phyloP scores from a whole-genome alignment of 2,888 invertebrate genomes.

The Ariolimax columbianus region DNA sequence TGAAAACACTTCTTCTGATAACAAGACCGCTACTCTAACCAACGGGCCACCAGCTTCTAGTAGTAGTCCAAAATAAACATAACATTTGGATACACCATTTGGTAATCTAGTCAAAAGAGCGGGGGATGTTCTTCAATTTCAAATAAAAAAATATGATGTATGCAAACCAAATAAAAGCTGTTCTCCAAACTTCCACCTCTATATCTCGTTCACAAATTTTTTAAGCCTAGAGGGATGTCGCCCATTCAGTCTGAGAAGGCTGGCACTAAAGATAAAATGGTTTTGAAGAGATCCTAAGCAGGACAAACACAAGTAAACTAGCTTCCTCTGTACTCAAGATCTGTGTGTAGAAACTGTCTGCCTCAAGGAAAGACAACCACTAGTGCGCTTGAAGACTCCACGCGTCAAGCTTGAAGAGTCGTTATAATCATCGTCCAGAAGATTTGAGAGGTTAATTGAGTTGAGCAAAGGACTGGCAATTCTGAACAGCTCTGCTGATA shows the following conservation, averaged over 20 bases:
- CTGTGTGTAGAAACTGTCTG: not conserved
- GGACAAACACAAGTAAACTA: conserved; percentile 11
- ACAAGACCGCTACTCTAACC: too few species aligned
- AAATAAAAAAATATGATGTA: too few species aligned
- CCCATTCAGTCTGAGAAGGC: not conserved
- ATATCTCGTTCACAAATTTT: not conserved
- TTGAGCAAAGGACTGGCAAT: conserved; percentile 1
- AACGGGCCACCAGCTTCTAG: too few species aligned
- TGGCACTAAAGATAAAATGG: not conserved
- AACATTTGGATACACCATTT: too few species aligned
- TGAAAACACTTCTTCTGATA: too few species aligned
- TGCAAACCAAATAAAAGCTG: too few species aligned
- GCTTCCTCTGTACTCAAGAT: not conserved
- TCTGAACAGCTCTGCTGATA: not conserved
- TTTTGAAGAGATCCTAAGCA: not conserved
- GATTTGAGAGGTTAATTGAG: conserved; percentile 9
- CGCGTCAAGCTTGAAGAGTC: not conserved
- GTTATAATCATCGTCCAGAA: not conserved
- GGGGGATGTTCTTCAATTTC: too few species aligned
- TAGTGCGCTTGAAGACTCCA: not conserved
- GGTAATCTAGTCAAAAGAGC: too few species aligned
- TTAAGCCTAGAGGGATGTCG: not conserved
- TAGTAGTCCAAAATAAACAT: too few species aligned
- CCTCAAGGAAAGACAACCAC: not conserved
- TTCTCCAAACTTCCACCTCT: too few species aligned